Conservation (phyloP, 2,888 invertebrate species). For the Sinhomidia bicolor region DNA sequence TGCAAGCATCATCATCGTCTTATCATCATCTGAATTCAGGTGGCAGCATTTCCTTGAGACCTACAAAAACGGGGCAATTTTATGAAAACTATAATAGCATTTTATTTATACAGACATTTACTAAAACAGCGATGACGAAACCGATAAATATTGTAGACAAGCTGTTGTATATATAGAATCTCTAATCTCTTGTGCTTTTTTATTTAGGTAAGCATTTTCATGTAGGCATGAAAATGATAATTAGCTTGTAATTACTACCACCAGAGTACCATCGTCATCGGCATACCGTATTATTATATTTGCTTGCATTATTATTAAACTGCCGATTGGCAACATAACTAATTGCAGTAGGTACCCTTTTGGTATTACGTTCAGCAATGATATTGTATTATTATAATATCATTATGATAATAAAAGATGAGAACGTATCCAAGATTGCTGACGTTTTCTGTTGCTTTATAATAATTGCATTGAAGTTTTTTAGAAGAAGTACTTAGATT, state of each 20-base stretch:
- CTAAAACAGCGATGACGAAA: constrained; percentile 1
- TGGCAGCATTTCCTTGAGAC: neutral
- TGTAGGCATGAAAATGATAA: constrained; percentile 19
- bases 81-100: neutral
- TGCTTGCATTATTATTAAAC: constrained; percentile 28
- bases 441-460: neutral
- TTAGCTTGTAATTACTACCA: constrained; percentile 32
- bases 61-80: neutral
- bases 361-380: neutral
- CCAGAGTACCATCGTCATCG: constrained; percentile 28
- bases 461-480: neutral
- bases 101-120: neutral
- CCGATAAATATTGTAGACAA: neutral
- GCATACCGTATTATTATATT: constrained; percentile 31
- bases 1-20: too few species aligned
- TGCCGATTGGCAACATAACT: constrained; percentile 53
- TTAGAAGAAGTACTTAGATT: neutral
- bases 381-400: neutral
- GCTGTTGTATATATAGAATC: neutral
- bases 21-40: too few species aligned
- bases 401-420: constrained; percentile 4
- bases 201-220: constrained; percentile 21
- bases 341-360: constrained; percentile 20
- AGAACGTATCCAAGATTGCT: neutral
- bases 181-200: neutral